Evolutionary conservation across 1,140 invertebrate species (phyloP), one percentile per base, ranked within the genome.

Genomic region (Dendroctonus ponderosae): DNA sequence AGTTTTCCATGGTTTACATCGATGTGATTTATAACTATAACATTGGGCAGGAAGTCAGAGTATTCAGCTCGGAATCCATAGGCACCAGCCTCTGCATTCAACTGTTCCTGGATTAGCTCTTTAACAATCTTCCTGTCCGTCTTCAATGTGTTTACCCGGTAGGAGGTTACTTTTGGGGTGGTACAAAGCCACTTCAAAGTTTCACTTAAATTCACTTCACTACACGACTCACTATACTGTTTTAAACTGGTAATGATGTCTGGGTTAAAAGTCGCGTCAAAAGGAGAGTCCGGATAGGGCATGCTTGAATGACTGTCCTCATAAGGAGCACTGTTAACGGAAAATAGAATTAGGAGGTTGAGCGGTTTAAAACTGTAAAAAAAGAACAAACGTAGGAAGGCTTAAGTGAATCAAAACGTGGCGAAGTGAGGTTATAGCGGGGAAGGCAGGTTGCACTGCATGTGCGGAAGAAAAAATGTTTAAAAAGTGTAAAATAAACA

Each of bases 161-260:
- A 85, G 48, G 86, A 84, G 63, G 85, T 87, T 57, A 80, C 80
- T 68, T 81, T 82, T 39, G 88, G 88, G 7, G 85, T 72, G 62
- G 78, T 72, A 60, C 80, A 79, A 15, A 90, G 74, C 88, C 89
- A 90, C 71, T 75, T 65, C 9, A 82, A 74, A 40, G 81, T 70
- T n/a, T 56, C 42, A 14, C 37, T 63, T 54, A 51, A 57, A 46
- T 51, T 61, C 51, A 39, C 44, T 54, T 42, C 2, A 5, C 7
- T 43, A 39, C 7, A 14, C 2, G 42, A 15, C 37, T 42, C 48
- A 42, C 62, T 40, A 44, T 60, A 66, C 46, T 64, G 56, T 62
- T 59, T 56, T 53, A 51, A 67, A 40, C 58, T 42, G 42, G 52
- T 56, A 9, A 74, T 38, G 26, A 73, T 12, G 8, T 54, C 51